Base-by-base conservation (phyloP, 2,888 invertebrate genomes). In the Sarcophaga caerulescens region DNA sequence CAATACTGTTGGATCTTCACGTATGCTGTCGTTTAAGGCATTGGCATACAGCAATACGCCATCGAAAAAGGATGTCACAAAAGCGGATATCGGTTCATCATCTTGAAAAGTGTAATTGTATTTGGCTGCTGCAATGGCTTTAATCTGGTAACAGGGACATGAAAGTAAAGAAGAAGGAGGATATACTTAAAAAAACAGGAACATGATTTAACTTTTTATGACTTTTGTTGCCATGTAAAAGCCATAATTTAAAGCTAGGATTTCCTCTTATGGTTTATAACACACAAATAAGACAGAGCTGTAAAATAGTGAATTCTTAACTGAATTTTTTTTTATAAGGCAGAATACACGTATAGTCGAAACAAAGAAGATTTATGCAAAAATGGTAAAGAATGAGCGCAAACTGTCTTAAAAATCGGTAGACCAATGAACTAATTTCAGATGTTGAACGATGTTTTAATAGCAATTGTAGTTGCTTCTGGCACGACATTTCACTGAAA, bases 21-120 rank as follows among this genome's bases (percentile, higher is more conserved):
- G 92, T 63, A 99, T 94, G 35, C 98, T 98, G 89, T 98, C 97
- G 91, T 98, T 98, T 10, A 99, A 94, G 0, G 98, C 98, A 81
- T 97, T 94, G 0, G 98, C 97, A 93, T 99, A 99, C 59, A 99
- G 95, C 0, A 99, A 94, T 14, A 99, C 98, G 0, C 99, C 99
- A 91, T 99, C 99, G 93, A 99, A 98, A 93, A 99, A 98, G 2
- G 99, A 98, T 0, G 97, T 97, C 75, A 98, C 98, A 93, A 98
- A 98, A 59, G 97, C 97, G 85, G 98, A 98, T 62, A 98, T 97
- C 89, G 97, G 95, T 88, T 96, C 95, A 76, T 95, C 95, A 89
- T 96, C 95, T 17, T 95, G 95, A 89, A 96, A 96, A 0, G 96
- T 96, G 91, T 95, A 96, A 92, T 96, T 96, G 93, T 96, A 96